Evolutionary conservation across 1,140 invertebrate species (phyloP).

Genomic region (Himalopsyche phryganea): DNA sequence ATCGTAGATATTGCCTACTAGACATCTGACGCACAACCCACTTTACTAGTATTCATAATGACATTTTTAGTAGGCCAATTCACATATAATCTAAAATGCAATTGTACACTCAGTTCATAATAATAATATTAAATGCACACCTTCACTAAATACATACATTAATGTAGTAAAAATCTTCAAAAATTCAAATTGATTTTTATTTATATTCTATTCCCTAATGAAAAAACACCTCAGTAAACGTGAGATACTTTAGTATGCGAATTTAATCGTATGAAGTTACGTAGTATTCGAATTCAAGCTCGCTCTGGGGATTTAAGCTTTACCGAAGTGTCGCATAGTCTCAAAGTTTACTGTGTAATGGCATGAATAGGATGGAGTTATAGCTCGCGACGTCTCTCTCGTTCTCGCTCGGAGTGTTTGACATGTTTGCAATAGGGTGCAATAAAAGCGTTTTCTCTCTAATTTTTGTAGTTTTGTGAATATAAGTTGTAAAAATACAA

Average conservation of each 20-base stretch:
- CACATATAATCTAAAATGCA: slow-evolving; percentile 31
- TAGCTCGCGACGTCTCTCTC: slow-evolving; percentile 26
- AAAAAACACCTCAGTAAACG: slow-evolving; percentile 8
- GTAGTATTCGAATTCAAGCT: not conserved
- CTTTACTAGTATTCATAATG: slow-evolving; percentile 24
- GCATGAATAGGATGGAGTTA: slow-evolving; percentile 35
- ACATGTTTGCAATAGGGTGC: slow-evolving; percentile 33
- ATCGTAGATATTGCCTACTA: slow-evolving; percentile 34
- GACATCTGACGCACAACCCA: slow-evolving; percentile 35
- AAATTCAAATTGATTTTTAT: slow-evolving; percentile 25
- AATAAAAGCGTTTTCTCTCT: slow-evolving; percentile 34
- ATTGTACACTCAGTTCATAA: slow-evolving; percentile 12
- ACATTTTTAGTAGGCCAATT: slow-evolving; percentile 31
- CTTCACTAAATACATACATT: slow-evolving; percentile 26
- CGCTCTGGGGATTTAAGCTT: not conserved
- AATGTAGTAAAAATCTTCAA: slow-evolving; percentile 29
- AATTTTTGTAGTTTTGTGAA: slow-evolving; percentile 33
- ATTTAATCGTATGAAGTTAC: not conserved
- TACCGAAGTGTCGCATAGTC: slow-evolving; percentile 16
- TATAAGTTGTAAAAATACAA: slow-evolving; percentile 36
- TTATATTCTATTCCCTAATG: slow-evolving; percentile 23
- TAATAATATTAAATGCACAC: slow-evolving; percentile 20
- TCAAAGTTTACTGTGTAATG: slow-evolving; percentile 26
- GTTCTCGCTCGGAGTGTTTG: slow-evolving; percentile 26
- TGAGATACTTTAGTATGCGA: slow-evolving; percentile 3